Evolutionary conservation across 2,888 invertebrate species (phyloP), one percentile per base, ranked within the genome.

Genomic region (Kryphioiulus occultus): DNA sequence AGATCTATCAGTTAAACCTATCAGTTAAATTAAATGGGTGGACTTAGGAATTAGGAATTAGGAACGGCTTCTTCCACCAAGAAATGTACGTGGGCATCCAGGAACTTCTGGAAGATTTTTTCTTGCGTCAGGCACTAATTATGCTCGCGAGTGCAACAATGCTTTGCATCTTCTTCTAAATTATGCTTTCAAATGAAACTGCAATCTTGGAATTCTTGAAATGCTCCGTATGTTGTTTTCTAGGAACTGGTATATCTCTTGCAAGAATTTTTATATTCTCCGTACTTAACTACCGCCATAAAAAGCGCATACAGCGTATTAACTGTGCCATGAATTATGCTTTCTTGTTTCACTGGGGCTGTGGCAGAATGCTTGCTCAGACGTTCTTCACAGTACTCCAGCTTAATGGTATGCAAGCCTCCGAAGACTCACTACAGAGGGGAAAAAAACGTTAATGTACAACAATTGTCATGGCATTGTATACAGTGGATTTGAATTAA

Each of bases 401-500:
- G 19, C 26, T 22, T 68, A 68, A 68, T 68, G 68, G 9, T 26
- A 68, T 68, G 68, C 68, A 68, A 26, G 68, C 68, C 68, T 68
- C 68, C 26, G 68, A 68, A 68, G 68, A 68, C 7, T 68, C 26
- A 26, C 22, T 68, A 68, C 68, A 10, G n/a, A n/a, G n/a, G 15
- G n/a, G 26, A 68, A 68, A 22, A 22, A 68, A n/a, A 22, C 10
- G 22, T 68, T 26, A 68, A 68, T 68, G 68, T 26, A 68, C 26
- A 68, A 68, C 68, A 68, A 68, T 68, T 26, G 68, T 68, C 26
- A 68, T 68, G 4, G 68, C 68, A 26, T 26, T n/a, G n/a, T 68
- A 26, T 12, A 68, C 68, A 68, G 68, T 68, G 68, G 68, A 68
- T 68, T 26, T n/a, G 68, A 68, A 68, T 68, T 68, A 68, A 68